Evolutionary conservation across 1,140 invertebrate species (phyloP).

Genomic region (Drosophila ironensis): DNA sequence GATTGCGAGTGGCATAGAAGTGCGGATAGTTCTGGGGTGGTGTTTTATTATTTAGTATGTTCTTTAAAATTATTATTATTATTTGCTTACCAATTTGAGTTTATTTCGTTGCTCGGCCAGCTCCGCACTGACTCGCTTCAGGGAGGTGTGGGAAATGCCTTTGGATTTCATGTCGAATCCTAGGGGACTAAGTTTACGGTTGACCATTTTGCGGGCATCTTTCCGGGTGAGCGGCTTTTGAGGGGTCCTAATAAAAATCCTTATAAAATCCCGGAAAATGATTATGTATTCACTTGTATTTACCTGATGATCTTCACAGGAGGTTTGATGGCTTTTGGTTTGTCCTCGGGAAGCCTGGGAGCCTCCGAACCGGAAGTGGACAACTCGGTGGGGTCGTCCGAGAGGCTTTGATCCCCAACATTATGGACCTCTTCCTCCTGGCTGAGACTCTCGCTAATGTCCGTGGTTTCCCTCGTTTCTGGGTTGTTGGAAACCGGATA

Average conservation of each 20-base stretch:
- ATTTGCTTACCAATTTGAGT: slow-evolving; percentile 52
- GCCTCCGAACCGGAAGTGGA: slow-evolving; percentile 40
- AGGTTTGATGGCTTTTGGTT: slow-evolving; percentile 5
- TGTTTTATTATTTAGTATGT: not conserved
- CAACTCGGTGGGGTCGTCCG: slow-evolving; percentile 32
- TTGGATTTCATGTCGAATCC: slow-evolving; percentile 56
- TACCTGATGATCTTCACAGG: slow-evolving; percentile 18
- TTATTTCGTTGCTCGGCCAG: slow-evolving; percentile 54
- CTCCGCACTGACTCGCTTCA: slow-evolving; percentile 47
- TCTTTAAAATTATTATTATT: no score
- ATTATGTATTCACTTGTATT: not conserved
- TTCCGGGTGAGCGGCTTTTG: slow-evolving; percentile 45
- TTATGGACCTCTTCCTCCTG: slow-evolving; percentile 32
- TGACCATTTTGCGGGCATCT: slow-evolving; percentile 58
- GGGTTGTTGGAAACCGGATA: not conserved
- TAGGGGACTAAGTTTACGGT: slow-evolving; percentile 30
- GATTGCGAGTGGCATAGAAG: slow-evolving; percentile 74
- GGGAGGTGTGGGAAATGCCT: slow-evolving; percentile 31
- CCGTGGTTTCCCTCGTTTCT: slow-evolving; percentile 46
- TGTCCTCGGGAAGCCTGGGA: slow-evolving; percentile 8
- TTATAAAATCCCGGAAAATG: not conserved
- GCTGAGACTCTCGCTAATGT: slow-evolving; percentile 62
- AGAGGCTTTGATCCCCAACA: slow-evolving; percentile 5
- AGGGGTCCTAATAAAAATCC: not conserved
- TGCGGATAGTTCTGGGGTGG: slow-evolving; percentile 50